Percentiles rank a stretch among this genome's conserved stretches.
phyloP scores from a whole-genome alignment of 2,888 invertebrate species.

The Crossocerus cetratus region DNA sequence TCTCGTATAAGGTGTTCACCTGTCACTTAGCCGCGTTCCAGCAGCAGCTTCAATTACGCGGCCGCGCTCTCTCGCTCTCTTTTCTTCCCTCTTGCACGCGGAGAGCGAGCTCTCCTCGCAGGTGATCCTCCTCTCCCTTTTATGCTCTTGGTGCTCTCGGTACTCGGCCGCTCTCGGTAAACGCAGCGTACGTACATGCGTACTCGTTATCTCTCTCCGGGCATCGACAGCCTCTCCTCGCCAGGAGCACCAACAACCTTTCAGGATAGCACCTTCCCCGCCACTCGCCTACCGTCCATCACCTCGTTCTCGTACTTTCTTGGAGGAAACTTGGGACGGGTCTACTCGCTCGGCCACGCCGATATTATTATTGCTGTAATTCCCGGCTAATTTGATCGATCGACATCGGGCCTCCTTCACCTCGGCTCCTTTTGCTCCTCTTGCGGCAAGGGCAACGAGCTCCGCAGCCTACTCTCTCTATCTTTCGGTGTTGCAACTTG shows the following conservation, averaged over 20 bases:
- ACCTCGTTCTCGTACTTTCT: too few species aligned
- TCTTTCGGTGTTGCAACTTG: not conserved
- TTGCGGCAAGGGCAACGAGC: too few species aligned
- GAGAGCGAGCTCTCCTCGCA: not conserved
- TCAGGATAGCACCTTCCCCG: not conserved
- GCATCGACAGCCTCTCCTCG: slow-evolving; percentile 29
- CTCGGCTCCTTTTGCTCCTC: not conserved
- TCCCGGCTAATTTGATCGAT: slow-evolving; percentile 43
- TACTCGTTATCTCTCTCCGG: slow-evolving; percentile 32
- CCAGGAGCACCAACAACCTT: slow-evolving; percentile 8
- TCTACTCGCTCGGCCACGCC: slow-evolving; percentile 5
- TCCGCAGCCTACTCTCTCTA: not conserved
- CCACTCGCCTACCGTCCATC: too few species aligned
- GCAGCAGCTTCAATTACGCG: slow-evolving; percentile 72
- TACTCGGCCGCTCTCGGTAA: slow-evolving; percentile 7
- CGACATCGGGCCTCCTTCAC: not conserved
- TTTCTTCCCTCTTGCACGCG: slow-evolving; percentile 22
- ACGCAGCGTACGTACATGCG: slow-evolving; percentile 14
- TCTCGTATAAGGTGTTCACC: slow-evolving; percentile 71
- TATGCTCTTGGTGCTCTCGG: slow-evolving; percentile 27
- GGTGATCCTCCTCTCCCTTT: slow-evolving; percentile 19
- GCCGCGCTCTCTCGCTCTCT: slow-evolving; percentile 17
- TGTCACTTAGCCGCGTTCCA: slow-evolving; percentile 71
- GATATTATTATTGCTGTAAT: slow-evolving; percentile 38
- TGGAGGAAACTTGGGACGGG: too few species aligned